Evolutionary conservation across 92 coral and sea anemone genomes (phyloP).

Genomic region (Diadumene lineata): DNA sequence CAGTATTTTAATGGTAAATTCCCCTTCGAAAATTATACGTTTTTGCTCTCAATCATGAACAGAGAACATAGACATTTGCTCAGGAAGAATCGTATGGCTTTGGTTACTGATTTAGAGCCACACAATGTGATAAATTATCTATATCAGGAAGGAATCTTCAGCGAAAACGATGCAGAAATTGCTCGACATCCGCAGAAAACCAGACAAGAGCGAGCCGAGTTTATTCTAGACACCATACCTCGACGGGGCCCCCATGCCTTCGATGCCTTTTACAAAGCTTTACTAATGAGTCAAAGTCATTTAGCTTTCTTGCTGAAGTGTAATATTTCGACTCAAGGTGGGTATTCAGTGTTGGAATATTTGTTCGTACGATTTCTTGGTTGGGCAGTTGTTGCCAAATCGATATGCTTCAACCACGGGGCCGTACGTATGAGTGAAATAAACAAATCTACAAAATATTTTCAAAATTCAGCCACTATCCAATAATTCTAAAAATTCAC

Average conservation of each 20-base stretch:
- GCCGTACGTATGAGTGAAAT: too few relatives aligned
- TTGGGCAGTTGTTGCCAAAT: neutral
- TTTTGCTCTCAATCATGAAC: slow-evolving; percentile 23
- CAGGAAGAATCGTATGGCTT: slow-evolving; percentile 61
- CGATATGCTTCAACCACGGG: too few relatives aligned
- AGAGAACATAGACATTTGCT: slow-evolving; percentile 64
- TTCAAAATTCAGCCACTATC: too few relatives aligned
- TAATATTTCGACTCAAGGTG: slow-evolving; percentile 40
- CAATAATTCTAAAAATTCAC: too few relatives aligned
- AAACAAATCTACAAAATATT: too few relatives aligned
- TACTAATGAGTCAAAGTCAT: slow-evolving; percentile 63
- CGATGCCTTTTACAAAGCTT: slow-evolving; percentile 67
- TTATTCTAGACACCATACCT: slow-evolving; percentile 72
- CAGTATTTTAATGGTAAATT: neutral
- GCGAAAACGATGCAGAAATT: slow-evolving; percentile 69
- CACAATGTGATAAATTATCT: slow-evolving; percentile 54
- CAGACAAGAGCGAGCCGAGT: slow-evolving; percentile 65
- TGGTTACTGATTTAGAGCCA: slow-evolving; percentile 81
- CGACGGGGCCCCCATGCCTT: slow-evolving; percentile 82
- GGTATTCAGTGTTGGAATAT: too few relatives aligned
- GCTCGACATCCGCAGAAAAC: slow-evolving; percentile 60
- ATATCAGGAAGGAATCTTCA: slow-evolving; percentile 65
- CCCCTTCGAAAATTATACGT: neutral
- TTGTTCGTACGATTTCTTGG: neutral
- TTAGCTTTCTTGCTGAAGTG: slow-evolving; percentile 58